Conservation (phyloP, 1,140 invertebrate species). For the Drosophila pseudoobscura region DNA sequence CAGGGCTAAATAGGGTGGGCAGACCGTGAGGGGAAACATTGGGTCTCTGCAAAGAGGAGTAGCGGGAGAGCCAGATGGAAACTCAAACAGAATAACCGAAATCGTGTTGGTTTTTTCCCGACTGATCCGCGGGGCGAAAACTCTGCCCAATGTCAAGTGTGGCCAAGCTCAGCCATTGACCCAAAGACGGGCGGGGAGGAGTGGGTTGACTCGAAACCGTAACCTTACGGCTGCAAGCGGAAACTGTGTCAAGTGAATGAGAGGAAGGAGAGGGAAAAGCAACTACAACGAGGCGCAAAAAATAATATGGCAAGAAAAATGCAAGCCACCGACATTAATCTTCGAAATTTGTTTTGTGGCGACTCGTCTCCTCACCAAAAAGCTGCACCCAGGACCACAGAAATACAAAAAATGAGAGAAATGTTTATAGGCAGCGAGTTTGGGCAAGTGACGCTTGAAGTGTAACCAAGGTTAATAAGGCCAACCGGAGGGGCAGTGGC, state of each 20-base stretch:
- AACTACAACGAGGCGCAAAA: constrained; percentile 8
- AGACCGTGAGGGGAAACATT: constrained; percentile 48
- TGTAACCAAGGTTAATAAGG: constrained; percentile 55
- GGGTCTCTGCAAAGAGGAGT: constrained; percentile 11
- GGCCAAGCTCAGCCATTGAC: constrained; percentile 30
- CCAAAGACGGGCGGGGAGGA: no score
- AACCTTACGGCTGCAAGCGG: constrained; percentile 6
- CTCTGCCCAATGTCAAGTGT: constrained; percentile 63
- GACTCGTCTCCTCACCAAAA: no score
- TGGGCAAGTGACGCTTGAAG: constrained; percentile 55
- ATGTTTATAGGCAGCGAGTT: constrained; percentile 58
- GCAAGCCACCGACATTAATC: constrained; percentile 62
- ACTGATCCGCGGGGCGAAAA: background rate
- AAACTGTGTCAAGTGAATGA: constrained; percentile 64
- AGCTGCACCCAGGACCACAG: constrained; percentile 7
- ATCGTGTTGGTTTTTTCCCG: constrained; percentile 14
- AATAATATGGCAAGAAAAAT: constrained; percentile 14
- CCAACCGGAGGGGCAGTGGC: background rate
- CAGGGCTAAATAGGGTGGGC: constrained; percentile 22
- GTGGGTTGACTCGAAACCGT: constrained; percentile 4
- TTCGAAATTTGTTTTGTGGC: constrained; percentile 71
- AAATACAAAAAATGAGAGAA: constrained; percentile 19
- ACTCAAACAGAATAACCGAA: constrained; percentile 6
- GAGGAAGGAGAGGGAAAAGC: constrained; percentile 36
- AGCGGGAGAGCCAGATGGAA: background rate